These are phyloP conservation scores for Chouioia cunea DNA, from an alignment of 2,888 invertebrate genomes.

Conservation along the genomic window DNA sequence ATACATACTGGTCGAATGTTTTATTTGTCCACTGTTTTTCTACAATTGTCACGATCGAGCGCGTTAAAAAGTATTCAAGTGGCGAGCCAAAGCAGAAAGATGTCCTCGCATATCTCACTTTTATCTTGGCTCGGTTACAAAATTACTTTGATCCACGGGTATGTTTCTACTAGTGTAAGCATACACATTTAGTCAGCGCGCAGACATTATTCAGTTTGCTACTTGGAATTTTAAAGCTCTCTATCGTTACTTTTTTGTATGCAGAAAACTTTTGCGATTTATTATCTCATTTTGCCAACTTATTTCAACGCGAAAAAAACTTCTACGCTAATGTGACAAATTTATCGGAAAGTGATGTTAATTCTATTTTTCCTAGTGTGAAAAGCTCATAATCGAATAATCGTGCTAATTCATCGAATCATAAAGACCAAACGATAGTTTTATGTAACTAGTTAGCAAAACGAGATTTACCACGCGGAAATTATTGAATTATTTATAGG, in stretches of 20 bases:
- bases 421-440: too few species aligned
- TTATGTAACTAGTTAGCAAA: background rate
- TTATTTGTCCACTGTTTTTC: background rate
- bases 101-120: constrained; percentile 22
- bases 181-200: background rate
- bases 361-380: too few species aligned
- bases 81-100: constrained; percentile 13
- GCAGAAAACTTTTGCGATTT: background rate
- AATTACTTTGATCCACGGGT: constrained; percentile 28
- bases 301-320: too few species aligned
- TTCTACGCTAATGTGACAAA: too few species aligned
- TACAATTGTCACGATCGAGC: constrained; percentile 1
- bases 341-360: too few species aligned
- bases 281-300: too few species aligned
- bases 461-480: background rate
- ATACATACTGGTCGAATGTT: background rate
- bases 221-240: background rate
- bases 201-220: background rate
- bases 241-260: background rate
- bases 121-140: constrained; percentile 34
- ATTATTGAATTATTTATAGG: constrained; percentile 18
- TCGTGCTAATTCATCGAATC: too few species aligned
- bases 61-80: constrained; percentile 7
- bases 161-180: constrained; percentile 28
- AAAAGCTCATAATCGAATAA: too few species aligned